Conservation (phyloP, 1,140 invertebrate genomes). For the Ceratosolen fusciceps region DNA sequence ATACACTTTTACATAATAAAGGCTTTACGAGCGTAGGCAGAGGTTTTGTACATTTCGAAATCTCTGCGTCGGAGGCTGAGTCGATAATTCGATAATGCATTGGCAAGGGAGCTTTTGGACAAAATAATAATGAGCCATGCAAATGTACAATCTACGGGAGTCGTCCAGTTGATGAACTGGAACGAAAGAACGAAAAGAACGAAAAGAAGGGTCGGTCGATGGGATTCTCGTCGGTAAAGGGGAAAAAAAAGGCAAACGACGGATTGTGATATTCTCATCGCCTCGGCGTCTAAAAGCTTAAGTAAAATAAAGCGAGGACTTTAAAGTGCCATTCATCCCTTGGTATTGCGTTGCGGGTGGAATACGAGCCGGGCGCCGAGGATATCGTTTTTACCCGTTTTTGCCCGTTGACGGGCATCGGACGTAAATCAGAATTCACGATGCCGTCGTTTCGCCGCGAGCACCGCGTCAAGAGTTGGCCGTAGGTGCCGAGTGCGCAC, state of each 20-base stretch:
- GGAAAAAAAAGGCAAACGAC: background rate
- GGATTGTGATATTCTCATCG: background rate
- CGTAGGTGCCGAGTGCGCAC: background rate
- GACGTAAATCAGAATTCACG: background rate
- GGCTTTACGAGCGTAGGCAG: no score
- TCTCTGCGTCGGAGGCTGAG: no score
- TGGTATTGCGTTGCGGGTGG: background rate
- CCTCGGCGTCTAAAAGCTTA: background rate
- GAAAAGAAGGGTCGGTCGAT: background rate
- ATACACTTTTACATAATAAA: no score
- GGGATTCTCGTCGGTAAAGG: background rate
- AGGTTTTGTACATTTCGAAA: no score
- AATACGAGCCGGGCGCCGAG: background rate
- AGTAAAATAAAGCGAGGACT: background rate
- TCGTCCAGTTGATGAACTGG: no score
- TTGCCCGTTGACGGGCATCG: background rate
- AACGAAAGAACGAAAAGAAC: no score
- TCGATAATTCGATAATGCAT: no score
- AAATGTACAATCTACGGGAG: no score
- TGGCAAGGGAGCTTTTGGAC: no score
- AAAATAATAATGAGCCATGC: no score
- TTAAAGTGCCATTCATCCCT: background rate
- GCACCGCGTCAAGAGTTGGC: background rate
- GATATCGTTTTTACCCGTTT: background rate
- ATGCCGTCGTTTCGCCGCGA: background rate